These are phyloP conservation scores for Coelopa pilipes DNA, from an alignment of 2,888 invertebrate genomes.

Conservation along the genomic window DNA sequence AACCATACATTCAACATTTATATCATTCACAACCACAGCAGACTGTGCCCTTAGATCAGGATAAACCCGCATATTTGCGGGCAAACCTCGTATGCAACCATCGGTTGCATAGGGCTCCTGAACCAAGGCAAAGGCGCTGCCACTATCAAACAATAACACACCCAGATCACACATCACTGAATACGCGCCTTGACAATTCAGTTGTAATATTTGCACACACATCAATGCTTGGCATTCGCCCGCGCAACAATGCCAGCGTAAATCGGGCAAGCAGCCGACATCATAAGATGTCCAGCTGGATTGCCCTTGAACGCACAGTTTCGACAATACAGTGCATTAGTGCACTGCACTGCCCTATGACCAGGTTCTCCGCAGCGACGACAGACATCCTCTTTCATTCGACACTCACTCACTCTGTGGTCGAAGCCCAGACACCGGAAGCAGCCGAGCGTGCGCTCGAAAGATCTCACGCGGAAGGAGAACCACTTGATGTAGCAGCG, in stretches of 20 bases:
- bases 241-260: constrained; percentile 35
- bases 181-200: constrained; percentile 21
- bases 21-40: constrained; percentile 23
- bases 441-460: background rate
- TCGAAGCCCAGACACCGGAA: background rate
- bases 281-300: constrained; percentile 1
- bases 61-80: background rate
- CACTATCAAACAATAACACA: constrained; percentile 15
- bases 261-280: constrained; percentile 1
- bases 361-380: constrained; percentile 6
- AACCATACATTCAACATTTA: constrained; percentile 4
- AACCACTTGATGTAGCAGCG: constrained; percentile 36
- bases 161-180: constrained; percentile 8
- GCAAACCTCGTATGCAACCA: constrained; percentile 6
- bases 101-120: constrained; percentile 16
- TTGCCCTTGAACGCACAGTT: constrained; percentile 8
- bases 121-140: constrained; percentile 8
- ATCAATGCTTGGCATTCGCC: constrained; percentile 41
- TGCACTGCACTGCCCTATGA: background rate
- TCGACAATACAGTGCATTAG: background rate
- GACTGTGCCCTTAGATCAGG: constrained; percentile 3
- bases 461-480: constrained; percentile 8
- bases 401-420: background rate
- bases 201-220: constrained; percentile 30
- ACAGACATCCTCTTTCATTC: constrained; percentile 7